These are phyloP conservation scores for Sycophila sp. DNA, from an alignment of 1,140 invertebrate species.

Conservation along the genomic window DNA sequence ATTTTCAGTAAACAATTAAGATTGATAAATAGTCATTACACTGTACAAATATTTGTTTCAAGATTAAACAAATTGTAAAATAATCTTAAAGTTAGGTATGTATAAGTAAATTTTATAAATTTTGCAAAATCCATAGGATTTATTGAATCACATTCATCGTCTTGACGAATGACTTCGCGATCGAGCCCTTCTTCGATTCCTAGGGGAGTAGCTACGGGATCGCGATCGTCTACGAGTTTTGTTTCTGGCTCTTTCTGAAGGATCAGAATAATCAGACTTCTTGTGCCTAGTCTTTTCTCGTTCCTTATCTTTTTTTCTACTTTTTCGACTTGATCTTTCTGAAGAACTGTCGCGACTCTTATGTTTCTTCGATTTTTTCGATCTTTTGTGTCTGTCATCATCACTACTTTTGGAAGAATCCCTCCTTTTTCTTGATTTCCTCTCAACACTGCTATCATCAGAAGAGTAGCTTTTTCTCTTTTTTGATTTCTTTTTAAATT, in stretches of 20 bases:
- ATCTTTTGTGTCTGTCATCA: conserved; percentile 55
- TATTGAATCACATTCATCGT: conserved; percentile 16
- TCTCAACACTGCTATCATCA: conserved; percentile 42
- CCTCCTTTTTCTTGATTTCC: conserved; percentile 49
- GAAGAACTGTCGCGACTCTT: conserved; percentile 51
- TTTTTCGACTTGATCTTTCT: conserved; percentile 53
- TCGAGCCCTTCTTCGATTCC: conserved; percentile 2
- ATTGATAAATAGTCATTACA: background rate
- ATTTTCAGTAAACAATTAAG: background rate
- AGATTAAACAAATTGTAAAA: conserved; percentile 8
- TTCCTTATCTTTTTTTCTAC: conserved; percentile 55
- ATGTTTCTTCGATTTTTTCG: conserved; percentile 63
- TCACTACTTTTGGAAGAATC: conserved; percentile 52
- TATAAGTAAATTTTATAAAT: conserved; percentile 5
- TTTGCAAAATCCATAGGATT: conserved; percentile 33
- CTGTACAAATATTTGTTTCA: conserved; percentile 6
- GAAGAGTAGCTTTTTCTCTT: conserved; percentile 44
- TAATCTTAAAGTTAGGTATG: background rate
- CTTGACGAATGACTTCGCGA: conserved; percentile 8
- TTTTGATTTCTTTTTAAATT: conserved; percentile 34
- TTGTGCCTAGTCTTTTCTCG: conserved; percentile 63
- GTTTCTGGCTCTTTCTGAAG: conserved; percentile 46
- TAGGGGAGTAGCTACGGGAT: background rate
- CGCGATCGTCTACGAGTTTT: conserved; percentile 34
- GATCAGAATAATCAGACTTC: conserved; percentile 57